phyloP scores from a whole-genome alignment of 2,113 vertebrate genomes.

The Benitochromis conjunctus region DNA sequence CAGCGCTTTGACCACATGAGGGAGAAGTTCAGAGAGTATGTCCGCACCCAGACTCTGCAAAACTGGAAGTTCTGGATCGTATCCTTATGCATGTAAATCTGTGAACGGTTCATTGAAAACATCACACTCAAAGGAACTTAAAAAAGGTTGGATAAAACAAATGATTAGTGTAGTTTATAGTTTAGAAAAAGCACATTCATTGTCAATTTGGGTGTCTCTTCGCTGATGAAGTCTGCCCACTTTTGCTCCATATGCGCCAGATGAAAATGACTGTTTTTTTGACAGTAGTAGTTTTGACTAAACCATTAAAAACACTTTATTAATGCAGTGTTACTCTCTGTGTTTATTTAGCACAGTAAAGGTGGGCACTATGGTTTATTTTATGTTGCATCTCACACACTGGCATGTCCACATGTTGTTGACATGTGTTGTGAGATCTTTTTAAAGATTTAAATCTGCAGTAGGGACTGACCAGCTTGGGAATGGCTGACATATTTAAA shows the following conservation, averaged over 20 bases:
- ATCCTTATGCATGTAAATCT: constrained; percentile 74
- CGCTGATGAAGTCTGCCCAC: neutral
- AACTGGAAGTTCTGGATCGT: constrained; percentile 99
- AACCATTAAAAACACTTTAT: neutral
- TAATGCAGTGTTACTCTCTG: neutral
- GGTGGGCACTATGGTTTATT: neutral
- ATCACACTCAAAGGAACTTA: neutral
- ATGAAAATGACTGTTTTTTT: neutral
- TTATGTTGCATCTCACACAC: neutral
- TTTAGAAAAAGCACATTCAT: neutral
- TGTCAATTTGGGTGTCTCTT: neutral
- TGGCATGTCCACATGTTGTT: neutral
- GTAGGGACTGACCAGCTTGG: too few relatives aligned
- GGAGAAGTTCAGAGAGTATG: constrained; percentile 88
- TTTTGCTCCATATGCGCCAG: neutral
- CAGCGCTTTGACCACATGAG: constrained; percentile 96
- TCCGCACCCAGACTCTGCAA: constrained; percentile 84
- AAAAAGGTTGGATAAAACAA: neutral
- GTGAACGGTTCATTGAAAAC: neutral
- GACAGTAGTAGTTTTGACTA: neutral
- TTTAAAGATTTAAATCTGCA: neutral
- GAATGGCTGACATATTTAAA: neutral
- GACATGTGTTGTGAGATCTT: neutral
- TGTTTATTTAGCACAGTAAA: neutral
- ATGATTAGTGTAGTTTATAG: neutral